Evolutionary conservation across 2,113 vertebrate species (phyloP), one percentile per base, ranked within the genome.

Genomic region (Tichodroma muraria): DNA sequence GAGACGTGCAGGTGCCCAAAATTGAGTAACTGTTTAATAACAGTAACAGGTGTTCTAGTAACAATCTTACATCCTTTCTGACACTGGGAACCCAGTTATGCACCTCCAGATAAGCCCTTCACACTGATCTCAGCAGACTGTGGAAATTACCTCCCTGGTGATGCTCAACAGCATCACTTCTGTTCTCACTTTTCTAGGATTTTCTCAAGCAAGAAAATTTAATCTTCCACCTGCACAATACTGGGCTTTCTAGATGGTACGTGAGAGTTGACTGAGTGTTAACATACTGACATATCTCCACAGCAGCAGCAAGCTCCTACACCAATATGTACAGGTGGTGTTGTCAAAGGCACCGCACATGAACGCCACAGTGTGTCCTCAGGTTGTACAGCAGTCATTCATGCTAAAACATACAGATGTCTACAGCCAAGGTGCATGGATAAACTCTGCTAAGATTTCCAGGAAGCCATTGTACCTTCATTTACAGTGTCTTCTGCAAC

Each of bases 111-210:
- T 22, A 8, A 94, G 18, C 17, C 13, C 18, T 31, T 53, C 28
- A 25, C 6, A 5, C 4, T 24, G 20, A 47, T 65, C 44, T 50
- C 0, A 2, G 23, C 38, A 78, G 1, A 2, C 1, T n/a, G 14
- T 17, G 9, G 27, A 82, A 88, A 82, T 19, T 38, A 31, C 21
- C 14, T 84, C 20, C 21, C 4, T 33, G 21, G 10, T 57, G 24
- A n/a, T n/a, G 9, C 53, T 63, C 54, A 69, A 52, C 14, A 65
- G 2, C 6, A 2, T 24, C 44, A 19, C 14, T 64, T 11, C 60
- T 82, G 8, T 66, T 66, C 45, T 91, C 47, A 45, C 21, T 35
- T 78, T 63, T 33, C 64, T 13, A n/a, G 24, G 24, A 44, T n/a
- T 52, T 44, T 70, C 75, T 82, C 9, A 20, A 68, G 52, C 5